Percentiles rank a stretch among this genome's conserved stretches.
phyloP scores from a whole-genome alignment of 2,888 invertebrate genomes.

The Synergus gifuensis region DNA sequence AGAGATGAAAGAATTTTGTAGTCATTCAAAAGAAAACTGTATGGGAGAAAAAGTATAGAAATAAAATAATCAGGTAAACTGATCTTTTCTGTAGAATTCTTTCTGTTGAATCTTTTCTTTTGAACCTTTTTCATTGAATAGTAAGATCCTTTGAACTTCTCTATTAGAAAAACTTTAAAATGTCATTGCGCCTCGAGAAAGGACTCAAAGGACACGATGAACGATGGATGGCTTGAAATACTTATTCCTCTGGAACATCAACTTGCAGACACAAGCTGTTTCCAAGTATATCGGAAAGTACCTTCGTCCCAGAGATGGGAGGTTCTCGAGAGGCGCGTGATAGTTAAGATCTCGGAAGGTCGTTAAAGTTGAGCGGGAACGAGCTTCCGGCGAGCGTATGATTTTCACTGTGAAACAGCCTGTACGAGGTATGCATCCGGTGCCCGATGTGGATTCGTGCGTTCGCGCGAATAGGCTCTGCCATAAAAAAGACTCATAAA shows the following conservation, averaged over 20 bases:
- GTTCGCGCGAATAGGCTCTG: slow-evolving; percentile 47
- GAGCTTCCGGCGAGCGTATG: slow-evolving; percentile 44
- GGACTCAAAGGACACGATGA: background rate
- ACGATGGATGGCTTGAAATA: background rate
- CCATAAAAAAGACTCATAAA: slow-evolving; percentile 56
- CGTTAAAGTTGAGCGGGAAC: slow-evolving; percentile 35
- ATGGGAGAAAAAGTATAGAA: background rate
- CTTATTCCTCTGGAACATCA: background rate
- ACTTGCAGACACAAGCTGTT: background rate
- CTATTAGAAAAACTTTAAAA: background rate
- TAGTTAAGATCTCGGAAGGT: slow-evolving; percentile 38
- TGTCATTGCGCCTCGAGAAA: background rate
- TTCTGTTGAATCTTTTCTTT: background rate
- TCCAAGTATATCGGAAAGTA: slow-evolving; percentile 52
- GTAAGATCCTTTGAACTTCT: background rate
- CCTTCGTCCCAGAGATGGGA: slow-evolving; percentile 14
- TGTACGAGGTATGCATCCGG: slow-evolving; percentile 19
- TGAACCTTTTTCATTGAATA: background rate
- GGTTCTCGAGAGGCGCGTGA: slow-evolving; percentile 26
- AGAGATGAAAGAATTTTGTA: background rate
- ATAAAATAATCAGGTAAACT: background rate
- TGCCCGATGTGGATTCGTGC: slow-evolving; percentile 15
- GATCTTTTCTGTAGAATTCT: background rate
- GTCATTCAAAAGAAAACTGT: background rate
- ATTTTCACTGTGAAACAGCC: slow-evolving; percentile 41